A percentile compares a stretch with the other conserved stretches of the same genome.
Conservation (phyloP, 2,113 vertebrate species). For the Cebus imitator region DNA sequence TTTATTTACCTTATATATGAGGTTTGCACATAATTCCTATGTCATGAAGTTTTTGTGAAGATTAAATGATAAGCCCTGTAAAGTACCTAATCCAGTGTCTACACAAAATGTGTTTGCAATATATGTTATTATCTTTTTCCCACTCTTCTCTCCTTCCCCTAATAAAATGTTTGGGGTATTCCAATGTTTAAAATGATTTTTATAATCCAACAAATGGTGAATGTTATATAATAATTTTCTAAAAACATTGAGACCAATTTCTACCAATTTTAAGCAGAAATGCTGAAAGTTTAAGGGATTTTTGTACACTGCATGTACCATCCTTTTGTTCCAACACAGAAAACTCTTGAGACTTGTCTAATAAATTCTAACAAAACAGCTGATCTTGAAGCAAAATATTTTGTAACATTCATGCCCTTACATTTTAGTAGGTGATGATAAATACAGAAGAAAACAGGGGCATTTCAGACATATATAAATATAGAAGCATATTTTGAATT, state of each 20-base stretch:
- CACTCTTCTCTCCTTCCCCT: neutral
- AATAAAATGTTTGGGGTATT: neutral
- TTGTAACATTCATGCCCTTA: neutral
- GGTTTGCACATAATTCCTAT: neutral
- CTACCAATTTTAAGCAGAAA: neutral
- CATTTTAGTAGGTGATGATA: neutral
- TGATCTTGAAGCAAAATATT: slow-evolving; percentile 11
- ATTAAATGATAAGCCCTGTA: neutral
- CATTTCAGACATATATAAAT: neutral
- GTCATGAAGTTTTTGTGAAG: neutral
- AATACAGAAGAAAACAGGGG: neutral
- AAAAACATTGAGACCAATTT: neutral
- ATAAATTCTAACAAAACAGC: neutral
- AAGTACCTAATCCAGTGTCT: neutral
- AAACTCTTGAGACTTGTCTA: neutral
- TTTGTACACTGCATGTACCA: neutral
- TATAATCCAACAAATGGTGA: neutral
- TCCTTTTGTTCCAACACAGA: neutral
- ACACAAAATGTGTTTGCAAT: neutral
- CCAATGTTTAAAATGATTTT: neutral
- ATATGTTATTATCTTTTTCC: neutral
- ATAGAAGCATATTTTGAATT: neutral
- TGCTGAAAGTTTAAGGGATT: neutral
- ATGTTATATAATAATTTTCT: neutral
- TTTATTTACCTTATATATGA: neutral